Conservation (phyloP, 2,888 invertebrate genomes). For the Nomada ferruginata region DNA sequence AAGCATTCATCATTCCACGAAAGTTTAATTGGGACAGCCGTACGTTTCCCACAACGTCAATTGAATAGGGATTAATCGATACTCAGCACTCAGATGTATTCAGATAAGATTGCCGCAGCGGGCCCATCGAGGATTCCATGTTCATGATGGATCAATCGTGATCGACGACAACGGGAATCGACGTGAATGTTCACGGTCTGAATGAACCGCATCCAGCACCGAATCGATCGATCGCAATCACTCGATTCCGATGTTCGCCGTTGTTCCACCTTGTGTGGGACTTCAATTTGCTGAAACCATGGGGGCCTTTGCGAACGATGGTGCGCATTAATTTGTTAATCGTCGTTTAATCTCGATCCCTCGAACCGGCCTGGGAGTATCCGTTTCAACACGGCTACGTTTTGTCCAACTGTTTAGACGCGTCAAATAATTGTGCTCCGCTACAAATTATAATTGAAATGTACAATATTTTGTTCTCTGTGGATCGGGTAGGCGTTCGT, state of each 20-base stretch:
- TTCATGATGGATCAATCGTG: slow-evolving; percentile 60
- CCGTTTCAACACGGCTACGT: no score
- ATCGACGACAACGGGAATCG: slow-evolving; percentile 54
- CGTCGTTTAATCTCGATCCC: slow-evolving; percentile 32
- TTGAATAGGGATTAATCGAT: neutral
- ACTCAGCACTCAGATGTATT: slow-evolving; percentile 13
- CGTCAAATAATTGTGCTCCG: no score
- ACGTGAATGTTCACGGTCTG: slow-evolving; percentile 42
- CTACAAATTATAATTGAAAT: no score
- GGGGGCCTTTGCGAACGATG: slow-evolving; percentile 55
- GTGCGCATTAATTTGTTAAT: slow-evolving; percentile 57
- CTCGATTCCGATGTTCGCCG: slow-evolving; percentile 53
- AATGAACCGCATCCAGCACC: slow-evolving; percentile 44
- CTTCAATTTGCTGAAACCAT: slow-evolving; percentile 68
- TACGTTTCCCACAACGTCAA: slow-evolving; percentile 1
- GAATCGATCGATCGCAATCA: slow-evolving; percentile 68
- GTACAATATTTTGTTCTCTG: no score
- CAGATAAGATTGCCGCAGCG: slow-evolving; percentile 10
- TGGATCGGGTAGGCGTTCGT: no score
- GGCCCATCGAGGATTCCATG: slow-evolving; percentile 34
- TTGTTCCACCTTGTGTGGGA: slow-evolving; percentile 56
- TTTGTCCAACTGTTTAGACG: no score
- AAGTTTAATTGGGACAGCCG: neutral
- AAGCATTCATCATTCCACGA: neutral
- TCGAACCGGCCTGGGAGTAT: neutral